Percentiles rank a stretch among this genome's conserved stretches.
Conservation (phyloP, 2,113 vertebrate genomes). For the Xiphophorus couchianus region DNA sequence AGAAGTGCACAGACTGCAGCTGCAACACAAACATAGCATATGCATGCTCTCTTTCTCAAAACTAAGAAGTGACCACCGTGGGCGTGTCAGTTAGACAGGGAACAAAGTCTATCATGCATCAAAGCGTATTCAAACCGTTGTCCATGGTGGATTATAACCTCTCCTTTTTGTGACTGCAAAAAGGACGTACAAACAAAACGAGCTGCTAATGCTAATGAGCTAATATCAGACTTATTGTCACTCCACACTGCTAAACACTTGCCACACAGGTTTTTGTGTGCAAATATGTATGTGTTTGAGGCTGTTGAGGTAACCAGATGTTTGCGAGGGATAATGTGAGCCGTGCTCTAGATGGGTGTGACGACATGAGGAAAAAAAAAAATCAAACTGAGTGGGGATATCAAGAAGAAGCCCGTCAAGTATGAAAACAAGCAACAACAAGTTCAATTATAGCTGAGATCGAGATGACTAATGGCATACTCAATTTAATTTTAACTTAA, state of each 20-base stretch:
- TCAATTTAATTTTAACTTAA: slow-evolving; percentile 26
- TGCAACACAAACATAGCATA: slow-evolving; percentile 29
- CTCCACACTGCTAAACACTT: slow-evolving; percentile 21
- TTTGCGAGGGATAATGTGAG: slow-evolving; percentile 56
- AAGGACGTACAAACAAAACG: slow-evolving; percentile 14
- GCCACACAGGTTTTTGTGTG: slow-evolving; percentile 1
- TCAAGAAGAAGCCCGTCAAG: slow-evolving; percentile 41
- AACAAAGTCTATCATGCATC: slow-evolving; percentile 40
- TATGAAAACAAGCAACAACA: slow-evolving; percentile 52
- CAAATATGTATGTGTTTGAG: slow-evolving; percentile 4
- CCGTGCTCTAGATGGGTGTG: slow-evolving; percentile 64
- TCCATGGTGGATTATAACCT: slow-evolving; percentile 10
- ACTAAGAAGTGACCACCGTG: slow-evolving; percentile 52
- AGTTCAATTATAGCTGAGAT: slow-evolving; percentile 33
- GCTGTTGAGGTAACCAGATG: slow-evolving; percentile 3
- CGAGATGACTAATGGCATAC: slow-evolving; percentile 19
- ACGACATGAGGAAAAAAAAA: slow-evolving; percentile 53
- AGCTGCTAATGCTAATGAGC: slow-evolving; percentile 31
- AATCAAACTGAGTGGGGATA: slow-evolving; percentile 55
- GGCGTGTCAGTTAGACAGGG: slow-evolving; percentile 64
- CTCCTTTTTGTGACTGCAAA: slow-evolving; percentile 16
- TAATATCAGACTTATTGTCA: slow-evolving; percentile 45
- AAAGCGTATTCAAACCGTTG: slow-evolving; percentile 21
- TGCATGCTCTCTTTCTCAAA: slow-evolving; percentile 21
- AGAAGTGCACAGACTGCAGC: slow-evolving; percentile 31